A percentile compares a stretch with the other conserved stretches of the same genome.
These are phyloP conservation scores for Phalloptychus januarius DNA, from an alignment of 2,797 vertebrate species.

Conservation along the genomic window DNA sequence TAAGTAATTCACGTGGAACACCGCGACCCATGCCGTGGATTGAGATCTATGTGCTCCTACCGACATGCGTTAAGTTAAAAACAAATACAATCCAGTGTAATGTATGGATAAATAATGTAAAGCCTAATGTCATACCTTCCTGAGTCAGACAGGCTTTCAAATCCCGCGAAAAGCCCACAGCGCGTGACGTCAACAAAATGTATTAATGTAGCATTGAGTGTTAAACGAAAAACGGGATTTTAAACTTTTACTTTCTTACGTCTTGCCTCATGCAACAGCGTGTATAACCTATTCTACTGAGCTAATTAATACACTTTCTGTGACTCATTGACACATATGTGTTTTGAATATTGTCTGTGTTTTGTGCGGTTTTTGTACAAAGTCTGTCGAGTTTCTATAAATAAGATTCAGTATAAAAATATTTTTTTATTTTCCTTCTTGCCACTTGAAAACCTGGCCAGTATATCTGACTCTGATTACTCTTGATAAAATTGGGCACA, in stretches of 20 bases:
- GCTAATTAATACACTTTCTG: background rate
- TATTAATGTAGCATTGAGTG: constrained; percentile 1
- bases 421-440: background rate
- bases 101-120: background rate
- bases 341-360: background rate
- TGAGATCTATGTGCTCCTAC: background rate
- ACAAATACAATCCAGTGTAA: background rate
- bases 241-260: background rate
- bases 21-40: background rate
- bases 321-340: background rate
- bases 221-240: background rate
- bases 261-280: background rate
- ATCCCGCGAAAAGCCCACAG: constrained; percentile 9
- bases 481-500: background rate
- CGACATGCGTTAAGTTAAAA: background rate
- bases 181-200: constrained; percentile 10
- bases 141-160: background rate
- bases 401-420: background rate
- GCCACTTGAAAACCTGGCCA: background rate
- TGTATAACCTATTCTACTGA: background rate
- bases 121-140: background rate
- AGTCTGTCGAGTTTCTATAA: background rate
- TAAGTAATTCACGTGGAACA: background rate
- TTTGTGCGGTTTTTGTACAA: background rate
- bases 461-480: background rate